Conservation (phyloP, 2,113 vertebrate genomes). For the Strix aluco region DNA sequence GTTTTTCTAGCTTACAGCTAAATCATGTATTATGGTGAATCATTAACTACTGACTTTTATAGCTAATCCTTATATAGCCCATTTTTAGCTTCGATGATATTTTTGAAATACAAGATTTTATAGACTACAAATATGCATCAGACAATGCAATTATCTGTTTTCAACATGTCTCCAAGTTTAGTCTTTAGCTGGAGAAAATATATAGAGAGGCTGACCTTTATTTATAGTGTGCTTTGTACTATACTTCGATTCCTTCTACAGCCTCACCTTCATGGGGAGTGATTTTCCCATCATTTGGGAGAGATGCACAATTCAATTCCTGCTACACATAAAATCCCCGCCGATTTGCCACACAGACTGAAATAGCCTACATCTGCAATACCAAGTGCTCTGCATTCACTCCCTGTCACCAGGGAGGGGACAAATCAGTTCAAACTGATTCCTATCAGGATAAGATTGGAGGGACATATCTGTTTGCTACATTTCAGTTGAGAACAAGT, state of each 20-base stretch:
- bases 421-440: conserved; percentile 17
- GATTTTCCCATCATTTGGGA: conserved; percentile 19
- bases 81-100: neutral
- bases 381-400: neutral
- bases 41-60: conserved; percentile 57
- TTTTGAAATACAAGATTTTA: conserved; percentile 13
- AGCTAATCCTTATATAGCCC: conserved; percentile 33
- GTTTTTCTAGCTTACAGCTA: conserved; percentile 57
- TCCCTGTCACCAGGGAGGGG: neutral
- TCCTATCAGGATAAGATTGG: neutral
- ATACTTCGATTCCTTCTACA: neutral
- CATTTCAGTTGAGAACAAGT: neutral
- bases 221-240: neutral
- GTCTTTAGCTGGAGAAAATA: neutral
- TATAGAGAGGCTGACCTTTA: neutral
- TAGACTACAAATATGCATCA: neutral
- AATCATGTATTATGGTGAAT: conserved; percentile 51
- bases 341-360: neutral
- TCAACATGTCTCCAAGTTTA: neutral
- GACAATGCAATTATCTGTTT: neutral
- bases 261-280: conserved; percentile 51
- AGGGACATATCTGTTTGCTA: neutral
- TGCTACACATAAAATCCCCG: neutral
- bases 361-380: neutral
- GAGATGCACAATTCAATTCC: conserved; percentile 20